Conservation (phyloP, 2,113 vertebrate species). For the Eidolon helvum region DNA sequence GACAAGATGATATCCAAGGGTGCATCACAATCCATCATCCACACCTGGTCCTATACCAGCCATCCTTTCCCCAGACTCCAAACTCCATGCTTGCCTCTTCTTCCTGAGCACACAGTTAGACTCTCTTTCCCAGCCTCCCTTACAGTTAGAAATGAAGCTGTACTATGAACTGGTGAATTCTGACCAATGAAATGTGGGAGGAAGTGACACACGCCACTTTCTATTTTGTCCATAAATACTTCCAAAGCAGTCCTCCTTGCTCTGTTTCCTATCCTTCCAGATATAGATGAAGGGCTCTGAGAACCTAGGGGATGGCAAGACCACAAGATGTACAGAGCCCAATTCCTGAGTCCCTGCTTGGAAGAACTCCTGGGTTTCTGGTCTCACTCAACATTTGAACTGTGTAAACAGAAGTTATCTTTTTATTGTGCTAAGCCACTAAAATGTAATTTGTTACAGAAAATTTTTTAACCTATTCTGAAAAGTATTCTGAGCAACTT, state of each 20-base stretch:
- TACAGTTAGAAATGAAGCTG: neutral
- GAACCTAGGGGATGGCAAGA: neutral
- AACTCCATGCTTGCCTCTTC: neutral
- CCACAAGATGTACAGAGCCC: neutral
- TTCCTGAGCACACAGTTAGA: neutral
- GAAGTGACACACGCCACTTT: neutral
- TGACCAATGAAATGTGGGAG: neutral
- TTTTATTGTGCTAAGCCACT: neutral
- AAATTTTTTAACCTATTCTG: neutral
- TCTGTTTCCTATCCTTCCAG: neutral
- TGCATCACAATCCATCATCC: neutral
- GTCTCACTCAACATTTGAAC: neutral
- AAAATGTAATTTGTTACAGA: neutral
- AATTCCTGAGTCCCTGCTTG: neutral
- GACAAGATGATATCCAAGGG: neutral
- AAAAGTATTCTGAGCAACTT: neutral
- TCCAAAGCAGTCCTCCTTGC: neutral
- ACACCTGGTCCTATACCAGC: neutral
- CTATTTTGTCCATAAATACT: neutral
- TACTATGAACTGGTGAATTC: neutral
- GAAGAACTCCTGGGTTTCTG: neutral
- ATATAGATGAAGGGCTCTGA: neutral
- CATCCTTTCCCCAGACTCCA: neutral
- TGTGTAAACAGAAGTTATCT: neutral
- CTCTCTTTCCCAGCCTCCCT: neutral